These are phyloP conservation scores for Cactoblastis cactorum DNA, from an alignment of 2,888 invertebrate species.

Conservation along the genomic window DNA sequence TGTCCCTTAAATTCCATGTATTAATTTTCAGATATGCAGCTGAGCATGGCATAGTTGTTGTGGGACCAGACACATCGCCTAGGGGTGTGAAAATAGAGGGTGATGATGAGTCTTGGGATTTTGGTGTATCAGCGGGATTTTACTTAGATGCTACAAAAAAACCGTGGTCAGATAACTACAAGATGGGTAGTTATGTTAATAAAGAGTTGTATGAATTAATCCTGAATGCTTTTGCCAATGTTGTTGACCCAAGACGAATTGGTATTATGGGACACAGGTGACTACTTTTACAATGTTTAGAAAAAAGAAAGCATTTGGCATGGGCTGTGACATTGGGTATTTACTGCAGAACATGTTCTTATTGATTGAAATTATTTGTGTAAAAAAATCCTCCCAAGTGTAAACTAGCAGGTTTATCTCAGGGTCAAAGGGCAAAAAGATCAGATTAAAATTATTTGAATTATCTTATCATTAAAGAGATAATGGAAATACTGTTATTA, in stretches of 20 bases:
- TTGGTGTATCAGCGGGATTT: constrained; percentile 97
- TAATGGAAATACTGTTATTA: no score
- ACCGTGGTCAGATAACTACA: constrained; percentile 96
- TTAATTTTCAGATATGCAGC: constrained; percentile 83
- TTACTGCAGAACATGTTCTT: not conserved
- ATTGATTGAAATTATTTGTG: not conserved
- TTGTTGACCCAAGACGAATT: constrained; percentile 76
- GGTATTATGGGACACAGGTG: constrained; percentile 91
- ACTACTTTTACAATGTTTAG: constrained; percentile 6
- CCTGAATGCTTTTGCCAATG: constrained; percentile 83
- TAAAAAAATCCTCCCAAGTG: not conserved
- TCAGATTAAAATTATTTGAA: not conserved
- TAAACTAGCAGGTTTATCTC: not conserved
- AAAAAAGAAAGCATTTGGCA: no score
- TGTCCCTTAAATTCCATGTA: not conserved
- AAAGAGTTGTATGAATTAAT: constrained; percentile 89
- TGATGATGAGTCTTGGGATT: constrained; percentile 95
- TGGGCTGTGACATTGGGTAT: not conserved
- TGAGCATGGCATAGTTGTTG: constrained; percentile 90
- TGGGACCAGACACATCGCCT: constrained; percentile 98
- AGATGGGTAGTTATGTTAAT: constrained; percentile 97
- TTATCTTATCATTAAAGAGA: constrained; percentile 9
- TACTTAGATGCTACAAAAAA: constrained; percentile 94
- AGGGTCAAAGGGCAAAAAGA: not conserved
- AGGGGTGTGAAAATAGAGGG: constrained; percentile 93